phyloP scores from a whole-genome alignment of 23 tunicate genomes.

The Clavelina lepadiformis region DNA sequence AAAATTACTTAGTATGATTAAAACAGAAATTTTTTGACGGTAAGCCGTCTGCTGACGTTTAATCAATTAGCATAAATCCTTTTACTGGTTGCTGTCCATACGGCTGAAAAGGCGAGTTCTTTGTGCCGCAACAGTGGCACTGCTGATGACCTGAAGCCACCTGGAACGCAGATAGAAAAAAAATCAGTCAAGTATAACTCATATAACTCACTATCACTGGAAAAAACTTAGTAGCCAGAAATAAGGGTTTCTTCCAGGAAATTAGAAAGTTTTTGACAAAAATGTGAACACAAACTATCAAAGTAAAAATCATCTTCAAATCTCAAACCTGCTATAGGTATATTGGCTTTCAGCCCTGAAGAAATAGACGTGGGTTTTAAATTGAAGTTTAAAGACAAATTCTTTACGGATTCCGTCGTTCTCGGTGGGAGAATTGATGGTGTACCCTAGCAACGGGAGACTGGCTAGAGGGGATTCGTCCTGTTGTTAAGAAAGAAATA shows the following conservation, averaged over 20 bases:
- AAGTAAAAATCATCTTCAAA: constrained; percentile 2
- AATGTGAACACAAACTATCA: no score
- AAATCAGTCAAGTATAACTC: not conserved
- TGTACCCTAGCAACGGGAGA: constrained; percentile 89
- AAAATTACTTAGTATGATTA: no score
- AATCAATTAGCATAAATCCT: no score
- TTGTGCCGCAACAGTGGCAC: constrained; percentile 78
- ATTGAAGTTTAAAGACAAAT: constrained; percentile 88
- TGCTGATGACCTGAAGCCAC: constrained; percentile 86
- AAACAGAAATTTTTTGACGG: no score
- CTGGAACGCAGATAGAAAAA: constrained; percentile 12
- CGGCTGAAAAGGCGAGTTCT: constrained; percentile 72
- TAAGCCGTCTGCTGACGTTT: no score
- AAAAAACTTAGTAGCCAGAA: no score
- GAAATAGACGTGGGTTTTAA: constrained; percentile 93
- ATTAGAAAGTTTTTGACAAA: not conserved
- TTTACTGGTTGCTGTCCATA: constrained; percentile 59
- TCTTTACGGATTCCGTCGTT: constrained; percentile 76
- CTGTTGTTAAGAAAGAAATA: constrained; percentile 14
- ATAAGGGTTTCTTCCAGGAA: no score
- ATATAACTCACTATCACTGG: not conserved
- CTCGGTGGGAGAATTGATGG: constrained; percentile 66
- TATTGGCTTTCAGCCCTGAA: constrained; percentile 93
- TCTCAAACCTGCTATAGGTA: constrained; percentile 61
- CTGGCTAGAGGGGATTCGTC: constrained; percentile 93